These are phyloP conservation scores for Thereuonema tuberculata DNA, from an alignment of 1,140 invertebrate genomes.

Conservation along the genomic window DNA sequence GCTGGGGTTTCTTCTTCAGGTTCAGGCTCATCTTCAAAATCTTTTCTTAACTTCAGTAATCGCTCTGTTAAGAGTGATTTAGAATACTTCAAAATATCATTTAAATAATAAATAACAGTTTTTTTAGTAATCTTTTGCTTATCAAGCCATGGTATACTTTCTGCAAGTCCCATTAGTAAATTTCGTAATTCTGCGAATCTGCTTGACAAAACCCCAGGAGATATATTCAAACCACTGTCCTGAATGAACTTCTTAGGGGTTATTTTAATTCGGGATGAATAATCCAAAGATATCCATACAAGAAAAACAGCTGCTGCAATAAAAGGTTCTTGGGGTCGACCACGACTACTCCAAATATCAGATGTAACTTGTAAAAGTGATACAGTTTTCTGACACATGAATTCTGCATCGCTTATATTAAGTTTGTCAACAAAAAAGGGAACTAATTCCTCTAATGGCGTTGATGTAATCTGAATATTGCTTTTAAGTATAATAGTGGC, in stretches of 20 bases:
- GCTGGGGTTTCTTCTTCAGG: neutral
- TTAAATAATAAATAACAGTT: neutral
- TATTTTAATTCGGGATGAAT: neutral
- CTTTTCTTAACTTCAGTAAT: neutral
- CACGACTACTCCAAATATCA: neutral
- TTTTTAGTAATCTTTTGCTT: neutral
- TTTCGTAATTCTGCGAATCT: neutral
- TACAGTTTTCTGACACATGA: neutral
- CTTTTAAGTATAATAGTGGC: neutral
- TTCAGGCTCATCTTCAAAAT: neutral
- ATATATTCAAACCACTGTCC: neutral
- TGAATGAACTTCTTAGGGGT: neutral
- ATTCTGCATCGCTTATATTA: neutral
- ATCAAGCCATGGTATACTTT: neutral
- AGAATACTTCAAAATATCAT: neutral
- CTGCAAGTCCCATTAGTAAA: neutral
- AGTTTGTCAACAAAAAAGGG: neutral
- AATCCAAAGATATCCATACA: neutral
- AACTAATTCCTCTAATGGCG: neutral
- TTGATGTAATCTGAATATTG: neutral
- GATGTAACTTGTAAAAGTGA: neutral
- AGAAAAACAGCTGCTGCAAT: neutral
- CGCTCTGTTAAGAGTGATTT: neutral
- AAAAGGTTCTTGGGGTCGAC: neutral
- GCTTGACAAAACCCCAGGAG: neutral